Base-by-base conservation (phyloP, 2,797 vertebrate genomes). In the Pangasius djambal region DNA sequence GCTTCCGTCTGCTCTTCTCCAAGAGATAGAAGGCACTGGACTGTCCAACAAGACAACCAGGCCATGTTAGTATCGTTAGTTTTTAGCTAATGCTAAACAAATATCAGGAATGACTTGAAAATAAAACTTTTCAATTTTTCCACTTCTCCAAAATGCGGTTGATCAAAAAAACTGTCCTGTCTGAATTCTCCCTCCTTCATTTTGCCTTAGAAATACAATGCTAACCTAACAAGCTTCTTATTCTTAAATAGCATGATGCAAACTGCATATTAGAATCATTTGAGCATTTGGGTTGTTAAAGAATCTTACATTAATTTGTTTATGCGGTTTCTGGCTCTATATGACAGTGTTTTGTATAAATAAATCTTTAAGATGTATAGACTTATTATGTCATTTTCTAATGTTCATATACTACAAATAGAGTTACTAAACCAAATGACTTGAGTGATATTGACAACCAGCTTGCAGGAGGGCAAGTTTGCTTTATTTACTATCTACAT, bases 1-100 rank as follows among this genome's bases (percentile, higher is more conserved):
- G 91, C 96, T 97, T 91, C 98, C 97, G 77, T 99, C 98, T 0
- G 95, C 97, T 95, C 97, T 96, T 92, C 96, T 95, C 98, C 98
- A 99, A 57, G 95, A 96, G 92, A 99, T 98, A 0, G 96, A 96
- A 81, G 97, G 98, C 88, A 99, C 97, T 0, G 98, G 98, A 92
- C 98, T 99, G 93, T 86, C 55, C 91, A 37, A 91, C 94, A 89
- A 87, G 72, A 88, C 31, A 90, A 75, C 61, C 93, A 90, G 82
- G 91, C 94, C 90, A 95, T 12, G 16, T 67, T 31, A 90, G 87
- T 89, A 91, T 91, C 86, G 88, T 77, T 85, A 83, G 37, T 40
- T 2, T 40, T 40, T 40, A 2, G 37, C 90, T 86, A 70, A 59
- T 10, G 40, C 81, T 88, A 78, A 88, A 67, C 74, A 50, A 84